Conservation (phyloP, 92 coral and sea anemone species). For the Anthopleura xanthogrammica region DNA sequence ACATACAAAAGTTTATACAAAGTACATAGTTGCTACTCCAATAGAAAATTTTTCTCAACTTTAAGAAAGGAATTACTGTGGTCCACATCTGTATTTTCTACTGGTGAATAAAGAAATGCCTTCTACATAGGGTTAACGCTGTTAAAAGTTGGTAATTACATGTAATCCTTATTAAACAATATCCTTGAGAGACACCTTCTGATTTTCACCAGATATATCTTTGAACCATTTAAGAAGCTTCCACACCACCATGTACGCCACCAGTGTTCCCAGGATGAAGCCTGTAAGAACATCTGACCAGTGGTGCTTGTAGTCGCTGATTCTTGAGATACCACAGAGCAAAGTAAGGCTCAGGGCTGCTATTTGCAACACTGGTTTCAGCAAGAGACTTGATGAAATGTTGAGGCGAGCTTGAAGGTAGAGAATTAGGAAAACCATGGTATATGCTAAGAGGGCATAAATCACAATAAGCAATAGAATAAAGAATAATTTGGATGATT, state of each 20-base stretch:
- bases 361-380: constrained; percentile 68
- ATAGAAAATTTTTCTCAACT: too few species aligned
- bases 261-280: constrained; percentile 51
- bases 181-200: not conserved
- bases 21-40: too few species aligned
- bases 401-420: constrained; percentile 55
- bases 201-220: constrained; percentile 1
- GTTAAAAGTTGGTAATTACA: too few species aligned
- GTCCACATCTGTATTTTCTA: too few species aligned
- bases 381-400: constrained; percentile 49
- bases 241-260: constrained; percentile 42
- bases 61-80: too few species aligned
- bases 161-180: constrained; percentile 11
- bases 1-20: too few species aligned
- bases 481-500: not conserved
- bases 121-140: too few species aligned
- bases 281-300: constrained; percentile 86
- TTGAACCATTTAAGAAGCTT: constrained; percentile 28
- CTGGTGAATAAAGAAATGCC: too few species aligned
- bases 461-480: not conserved
- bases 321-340: constrained; percentile 70
- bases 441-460: constrained; percentile 54
- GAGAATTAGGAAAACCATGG: constrained; percentile 57
- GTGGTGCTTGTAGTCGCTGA: constrained; percentile 84
- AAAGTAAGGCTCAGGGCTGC: constrained; percentile 49